Conservation (phyloP, 2,113 vertebrate species). For the Serilophus lunatus region DNA sequence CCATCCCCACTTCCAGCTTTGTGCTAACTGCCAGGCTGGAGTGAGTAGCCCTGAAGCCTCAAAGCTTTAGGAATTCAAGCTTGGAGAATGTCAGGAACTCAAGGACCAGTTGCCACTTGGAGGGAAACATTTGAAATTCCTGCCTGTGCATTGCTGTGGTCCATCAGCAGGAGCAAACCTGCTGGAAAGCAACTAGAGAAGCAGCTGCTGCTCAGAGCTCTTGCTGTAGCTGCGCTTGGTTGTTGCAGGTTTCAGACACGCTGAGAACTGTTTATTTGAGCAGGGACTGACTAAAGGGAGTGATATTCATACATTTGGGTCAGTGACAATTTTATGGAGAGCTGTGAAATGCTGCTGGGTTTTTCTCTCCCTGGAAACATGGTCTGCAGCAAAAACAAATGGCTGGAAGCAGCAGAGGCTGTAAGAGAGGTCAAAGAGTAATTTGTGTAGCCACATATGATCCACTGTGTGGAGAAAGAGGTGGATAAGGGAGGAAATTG, state of each 20-base stretch:
- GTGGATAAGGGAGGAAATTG: background rate
- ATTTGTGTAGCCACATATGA: background rate
- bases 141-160: background rate
- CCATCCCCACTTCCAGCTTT: background rate
- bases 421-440: background rate
- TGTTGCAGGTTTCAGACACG: background rate
- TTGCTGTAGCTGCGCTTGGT: background rate
- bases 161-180: background rate
- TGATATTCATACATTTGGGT: background rate
- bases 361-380: background rate
- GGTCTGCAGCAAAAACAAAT: background rate
- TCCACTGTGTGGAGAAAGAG: background rate
- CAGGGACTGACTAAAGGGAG: background rate
- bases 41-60: background rate
- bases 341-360: background rate
- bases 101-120: background rate
- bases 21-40: background rate
- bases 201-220: constrained; percentile 10
- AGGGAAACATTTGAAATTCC: background rate
- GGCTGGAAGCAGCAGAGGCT: background rate
- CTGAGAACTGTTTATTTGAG: constrained; percentile 23
- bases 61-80: background rate
- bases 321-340: background rate
- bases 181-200: constrained; percentile 44
- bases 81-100: background rate